Conservation (phyloP, 2,113 vertebrate species). For the Zeus faber region DNA sequence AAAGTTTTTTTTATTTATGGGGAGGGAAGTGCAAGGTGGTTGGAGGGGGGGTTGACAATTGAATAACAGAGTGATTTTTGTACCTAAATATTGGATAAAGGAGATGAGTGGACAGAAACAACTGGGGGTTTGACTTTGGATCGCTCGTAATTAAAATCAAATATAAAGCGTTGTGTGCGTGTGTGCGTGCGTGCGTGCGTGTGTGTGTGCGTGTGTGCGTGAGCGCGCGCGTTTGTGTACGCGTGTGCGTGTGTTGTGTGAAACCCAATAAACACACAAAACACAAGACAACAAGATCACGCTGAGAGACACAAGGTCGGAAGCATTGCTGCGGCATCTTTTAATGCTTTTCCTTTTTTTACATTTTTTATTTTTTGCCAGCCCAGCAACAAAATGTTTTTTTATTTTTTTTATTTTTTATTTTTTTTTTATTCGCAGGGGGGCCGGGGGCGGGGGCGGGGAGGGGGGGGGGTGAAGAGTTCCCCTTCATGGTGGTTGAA, state of each 20-base stretch:
- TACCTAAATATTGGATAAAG: too few species aligned
- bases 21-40: too few species aligned
- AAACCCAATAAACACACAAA: slow-evolving; percentile 58
- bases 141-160: too few species aligned
- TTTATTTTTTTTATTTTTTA: too few species aligned
- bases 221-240: slow-evolving; percentile 39
- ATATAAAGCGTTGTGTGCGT: too few species aligned
- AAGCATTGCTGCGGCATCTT: slow-evolving; percentile 46
- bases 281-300: slow-evolving; percentile 46
- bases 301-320: slow-evolving; percentile 55
- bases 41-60: too few species aligned
- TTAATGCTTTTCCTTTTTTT: slow-evolving; percentile 41
- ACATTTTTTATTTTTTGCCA: slow-evolving; percentile 34
- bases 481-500: slow-evolving; percentile 38
- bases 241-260: slow-evolving; percentile 36
- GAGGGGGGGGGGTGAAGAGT: neutral
- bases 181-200: neutral
- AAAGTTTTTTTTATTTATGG: too few species aligned
- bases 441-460: neutral
- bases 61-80: too few species aligned
- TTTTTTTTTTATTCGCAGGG: neutral
- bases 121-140: too few species aligned
- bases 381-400: slow-evolving; percentile 47
- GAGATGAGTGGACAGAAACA: too few species aligned
- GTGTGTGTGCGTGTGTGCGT: neutral